A percentile compares a stretch with the other conserved stretches of the same genome.
These are phyloP conservation scores for Eupleurogrammus muticus DNA, from an alignment of 2,797 vertebrate species.

Conservation along the genomic window DNA sequence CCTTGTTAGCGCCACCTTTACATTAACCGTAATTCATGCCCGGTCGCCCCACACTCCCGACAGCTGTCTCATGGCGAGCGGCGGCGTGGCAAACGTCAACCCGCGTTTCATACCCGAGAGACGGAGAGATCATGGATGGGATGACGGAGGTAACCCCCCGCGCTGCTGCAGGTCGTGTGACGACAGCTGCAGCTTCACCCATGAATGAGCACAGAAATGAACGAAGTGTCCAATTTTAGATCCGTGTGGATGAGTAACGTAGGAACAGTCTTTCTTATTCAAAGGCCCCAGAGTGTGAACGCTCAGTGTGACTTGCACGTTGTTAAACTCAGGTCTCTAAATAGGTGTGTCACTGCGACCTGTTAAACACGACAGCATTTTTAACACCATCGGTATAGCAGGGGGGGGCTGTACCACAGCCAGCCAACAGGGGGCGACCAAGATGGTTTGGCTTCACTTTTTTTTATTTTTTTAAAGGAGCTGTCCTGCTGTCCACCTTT, in stretches of 20 bases:
- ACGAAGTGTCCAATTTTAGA: background rate
- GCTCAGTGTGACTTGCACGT: background rate
- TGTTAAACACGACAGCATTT: no score
- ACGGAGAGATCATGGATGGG: conserved; percentile 15
- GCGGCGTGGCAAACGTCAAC: conserved; percentile 4
- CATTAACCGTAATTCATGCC: conserved; percentile 30
- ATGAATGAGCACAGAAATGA: conserved; percentile 23
- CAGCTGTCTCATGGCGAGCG: conserved; percentile 37
- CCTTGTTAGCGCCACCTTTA: conserved; percentile 11
- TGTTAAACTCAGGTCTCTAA: background rate
- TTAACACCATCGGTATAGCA: no score
- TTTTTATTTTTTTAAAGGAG: no score
- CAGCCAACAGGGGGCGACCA: no score
- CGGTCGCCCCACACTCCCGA: conserved; percentile 2
- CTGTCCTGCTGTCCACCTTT: no score
- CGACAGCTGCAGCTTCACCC: conserved; percentile 28
- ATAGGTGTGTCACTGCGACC: background rate
- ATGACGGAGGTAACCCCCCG: conserved; percentile 13
- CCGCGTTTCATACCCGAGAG: conserved; percentile 6
- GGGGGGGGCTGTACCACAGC: no score
- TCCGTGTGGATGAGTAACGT: background rate
- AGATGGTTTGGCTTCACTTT: no score
- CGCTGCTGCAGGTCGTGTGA: conserved; percentile 15
- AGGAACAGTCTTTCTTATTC: background rate
- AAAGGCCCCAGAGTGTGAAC: background rate